These are phyloP conservation scores for Azemiops feae DNA, from an alignment of 2,113 vertebrate genomes.

Conservation along the genomic window DNA sequence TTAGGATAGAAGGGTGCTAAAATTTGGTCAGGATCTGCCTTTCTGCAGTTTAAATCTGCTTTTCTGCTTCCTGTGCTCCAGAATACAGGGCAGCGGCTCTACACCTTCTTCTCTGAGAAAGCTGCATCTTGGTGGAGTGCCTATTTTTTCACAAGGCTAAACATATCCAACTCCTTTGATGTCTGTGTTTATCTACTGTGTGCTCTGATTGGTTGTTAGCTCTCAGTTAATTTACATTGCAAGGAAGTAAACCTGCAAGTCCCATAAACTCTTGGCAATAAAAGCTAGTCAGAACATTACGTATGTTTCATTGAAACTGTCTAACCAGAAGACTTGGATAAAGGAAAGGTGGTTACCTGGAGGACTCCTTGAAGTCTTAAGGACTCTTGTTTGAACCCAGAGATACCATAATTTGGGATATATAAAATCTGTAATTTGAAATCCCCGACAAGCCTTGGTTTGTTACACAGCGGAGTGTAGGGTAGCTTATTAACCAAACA, in stretches of 20 bases:
- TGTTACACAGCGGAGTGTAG: not conserved
- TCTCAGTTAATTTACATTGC: not conserved
- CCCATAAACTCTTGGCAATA: not conserved
- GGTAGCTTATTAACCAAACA: not conserved
- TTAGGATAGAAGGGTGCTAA: not conserved
- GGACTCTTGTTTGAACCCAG: not conserved
- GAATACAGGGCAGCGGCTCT: not conserved
- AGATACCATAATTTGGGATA: not conserved
- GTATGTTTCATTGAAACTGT: not conserved
- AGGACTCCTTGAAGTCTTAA: not conserved
- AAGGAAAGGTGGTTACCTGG: not conserved
- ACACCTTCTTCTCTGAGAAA: not conserved
- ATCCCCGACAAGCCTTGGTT: not conserved
- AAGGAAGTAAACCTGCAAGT: not conserved
- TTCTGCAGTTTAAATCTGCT: not conserved
- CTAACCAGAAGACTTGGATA: not conserved
- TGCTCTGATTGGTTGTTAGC: not conserved
- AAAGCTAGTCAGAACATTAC: not conserved
- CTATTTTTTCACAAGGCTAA: not conserved
- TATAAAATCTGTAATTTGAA: not conserved
- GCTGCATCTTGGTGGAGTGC: not conserved
- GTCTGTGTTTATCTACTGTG: not conserved
- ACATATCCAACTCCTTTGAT: not conserved
- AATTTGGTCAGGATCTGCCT: not conserved
- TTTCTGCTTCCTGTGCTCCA: not conserved